Percentiles rank a stretch among this genome's conserved stretches.
These are phyloP conservation scores for Neoarius graeffei DNA, from an alignment of 2,113 vertebrate genomes.

Conservation along the genomic window DNA sequence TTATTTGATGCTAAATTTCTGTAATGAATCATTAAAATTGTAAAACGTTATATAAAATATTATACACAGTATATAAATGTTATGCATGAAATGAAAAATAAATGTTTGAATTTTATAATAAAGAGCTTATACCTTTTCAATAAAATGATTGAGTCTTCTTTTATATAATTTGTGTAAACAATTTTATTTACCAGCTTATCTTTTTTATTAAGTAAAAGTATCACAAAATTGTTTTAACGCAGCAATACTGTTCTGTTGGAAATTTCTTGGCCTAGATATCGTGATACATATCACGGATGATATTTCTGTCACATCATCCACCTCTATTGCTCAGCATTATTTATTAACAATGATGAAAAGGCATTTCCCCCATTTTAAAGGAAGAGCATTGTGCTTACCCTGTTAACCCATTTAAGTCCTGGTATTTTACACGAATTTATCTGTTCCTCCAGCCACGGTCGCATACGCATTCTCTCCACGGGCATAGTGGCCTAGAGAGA, in stretches of 20 bases:
- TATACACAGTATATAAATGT: not conserved
- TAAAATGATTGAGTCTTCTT: not conserved
- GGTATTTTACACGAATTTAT: slow-evolving; percentile 93
- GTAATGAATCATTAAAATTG: not conserved
- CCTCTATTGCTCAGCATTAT: not conserved
- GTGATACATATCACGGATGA: not conserved
- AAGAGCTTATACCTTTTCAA: not conserved
- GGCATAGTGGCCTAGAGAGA: slow-evolving; percentile 81
- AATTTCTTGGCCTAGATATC: not conserved
- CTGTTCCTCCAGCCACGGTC: slow-evolving; percentile 97
- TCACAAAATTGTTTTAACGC: not conserved
- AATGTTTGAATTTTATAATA: not conserved
- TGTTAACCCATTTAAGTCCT: slow-evolving; percentile 93
- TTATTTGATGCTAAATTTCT: not conserved
- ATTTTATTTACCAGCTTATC: not conserved
- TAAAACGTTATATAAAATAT: not conserved
- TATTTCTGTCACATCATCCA: not conserved
- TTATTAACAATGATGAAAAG: not conserved
- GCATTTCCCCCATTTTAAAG: not conserved
- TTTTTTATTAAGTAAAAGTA: not conserved
- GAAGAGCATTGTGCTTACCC: slow-evolving; percentile 72
- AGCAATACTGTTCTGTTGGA: not conserved
- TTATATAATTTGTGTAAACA: not conserved
- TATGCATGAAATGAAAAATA: not conserved
- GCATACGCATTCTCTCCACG: slow-evolving; percentile 97